Percentiles rank a stretch among this genome's conserved stretches.
phyloP scores from a whole-genome alignment of 2,797 vertebrate genomes.

The Limosa lapponica region DNA sequence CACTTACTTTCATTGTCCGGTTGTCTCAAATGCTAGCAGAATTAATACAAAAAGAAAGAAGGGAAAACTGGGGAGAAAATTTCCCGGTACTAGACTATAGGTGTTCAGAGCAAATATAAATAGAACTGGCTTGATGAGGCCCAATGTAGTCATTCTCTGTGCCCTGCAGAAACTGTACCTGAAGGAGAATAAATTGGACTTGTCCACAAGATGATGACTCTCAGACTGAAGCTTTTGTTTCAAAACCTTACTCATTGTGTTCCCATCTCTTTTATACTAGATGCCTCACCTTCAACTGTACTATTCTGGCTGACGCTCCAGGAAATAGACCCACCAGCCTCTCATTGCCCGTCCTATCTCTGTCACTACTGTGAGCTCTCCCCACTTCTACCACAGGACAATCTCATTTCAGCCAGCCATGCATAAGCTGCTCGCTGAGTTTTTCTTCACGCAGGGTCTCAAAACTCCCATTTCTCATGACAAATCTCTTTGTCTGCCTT shows the following conservation, averaged over 20 bases:
- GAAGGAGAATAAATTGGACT: background rate
- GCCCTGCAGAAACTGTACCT: background rate
- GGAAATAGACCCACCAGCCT: background rate
- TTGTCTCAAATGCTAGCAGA: background rate
- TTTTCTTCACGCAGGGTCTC: background rate
- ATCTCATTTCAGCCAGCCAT: background rate
- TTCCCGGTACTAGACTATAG: background rate
- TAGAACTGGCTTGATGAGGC: background rate
- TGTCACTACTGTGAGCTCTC: background rate
- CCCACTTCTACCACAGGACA: background rate
- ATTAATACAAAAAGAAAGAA: background rate
- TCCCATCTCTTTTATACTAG: background rate
- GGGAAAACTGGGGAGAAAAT: background rate
- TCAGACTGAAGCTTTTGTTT: background rate
- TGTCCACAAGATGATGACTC: background rate
- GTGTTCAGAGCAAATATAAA: background rate
- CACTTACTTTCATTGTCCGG: background rate
- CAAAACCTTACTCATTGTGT: background rate
- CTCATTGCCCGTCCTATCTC: background rate
- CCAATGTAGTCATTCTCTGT: background rate
- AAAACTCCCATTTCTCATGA: background rate
- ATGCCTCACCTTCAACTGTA: background rate
- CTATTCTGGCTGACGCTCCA: background rate
- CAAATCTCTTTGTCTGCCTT: background rate
- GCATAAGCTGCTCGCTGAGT: background rate